Conservation (phyloP, 2,888 invertebrate genomes). For the Sminthurinus aureus region DNA sequence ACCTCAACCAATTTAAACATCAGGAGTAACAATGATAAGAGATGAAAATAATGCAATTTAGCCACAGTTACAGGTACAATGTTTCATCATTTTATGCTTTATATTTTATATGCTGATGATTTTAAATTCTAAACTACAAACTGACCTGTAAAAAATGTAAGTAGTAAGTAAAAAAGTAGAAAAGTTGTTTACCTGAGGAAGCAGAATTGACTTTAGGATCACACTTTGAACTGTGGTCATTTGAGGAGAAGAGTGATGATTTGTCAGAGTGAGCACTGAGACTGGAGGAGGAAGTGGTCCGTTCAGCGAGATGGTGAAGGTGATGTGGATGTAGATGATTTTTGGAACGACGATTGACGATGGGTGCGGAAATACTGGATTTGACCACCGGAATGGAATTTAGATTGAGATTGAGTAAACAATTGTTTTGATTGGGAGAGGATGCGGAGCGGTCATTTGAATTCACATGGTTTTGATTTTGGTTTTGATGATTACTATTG, state of each 20-base stretch:
- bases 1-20: no score
- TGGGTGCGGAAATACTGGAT: conserved; percentile 59
- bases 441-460: conserved; percentile 46
- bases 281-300: conserved; percentile 31
- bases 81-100: no score
- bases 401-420: conserved; percentile 44
- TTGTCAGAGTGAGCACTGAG: conserved; percentile 33
- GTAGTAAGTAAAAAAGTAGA: neutral
- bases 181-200: conserved; percentile 42
- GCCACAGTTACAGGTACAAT: no score
- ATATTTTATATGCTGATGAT: no score
- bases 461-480: conserved; percentile 14
- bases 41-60: no score
- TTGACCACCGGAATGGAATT: conserved; percentile 57
- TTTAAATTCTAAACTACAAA: neutral
- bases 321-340: conserved; percentile 49
- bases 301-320: conserved; percentile 40
- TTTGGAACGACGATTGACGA: conserved; percentile 55
- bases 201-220: conserved; percentile 53
- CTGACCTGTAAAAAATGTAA: neutral
- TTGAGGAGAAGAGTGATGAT: neutral
- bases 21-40: no score
- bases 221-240: conserved; percentile 41
- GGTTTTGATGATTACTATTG: conserved; percentile 19
- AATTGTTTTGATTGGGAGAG: conserved; percentile 27